These are phyloP conservation scores for Prionchulus punctatus DNA, from an alignment of 2,888 invertebrate species.

Conservation along the genomic window DNA sequence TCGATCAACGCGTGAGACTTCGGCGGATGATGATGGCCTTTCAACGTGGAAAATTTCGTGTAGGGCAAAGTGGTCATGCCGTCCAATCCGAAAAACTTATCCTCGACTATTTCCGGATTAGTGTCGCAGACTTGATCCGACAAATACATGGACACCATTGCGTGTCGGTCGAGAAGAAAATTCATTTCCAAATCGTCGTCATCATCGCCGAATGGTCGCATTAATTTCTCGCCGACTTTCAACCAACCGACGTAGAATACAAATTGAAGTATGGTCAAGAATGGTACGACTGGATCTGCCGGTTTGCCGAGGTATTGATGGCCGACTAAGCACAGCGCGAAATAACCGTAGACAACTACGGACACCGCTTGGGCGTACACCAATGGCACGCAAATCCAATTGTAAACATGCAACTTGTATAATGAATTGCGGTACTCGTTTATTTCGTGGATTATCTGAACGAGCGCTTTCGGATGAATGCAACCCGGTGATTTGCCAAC, in stretches of 20 bases:
- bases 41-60: too few species aligned
- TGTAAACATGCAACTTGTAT: neutral
- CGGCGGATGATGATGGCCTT: neutral
- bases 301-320: too few species aligned
- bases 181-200: constrained; percentile 15
- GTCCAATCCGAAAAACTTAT: too few species aligned
- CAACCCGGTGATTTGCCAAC: too few species aligned
- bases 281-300: constrained; percentile 1
- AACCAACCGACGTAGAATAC: constrained; percentile 10
- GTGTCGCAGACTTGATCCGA: too few species aligned
- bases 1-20: neutral
- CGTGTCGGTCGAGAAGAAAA: constrained; percentile 13
- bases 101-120: too few species aligned
- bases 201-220: too few species aligned
- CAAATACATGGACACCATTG: too few species aligned
- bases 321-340: neutral
- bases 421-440: neutral
- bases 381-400: neutral
- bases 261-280: constrained; percentile 7
- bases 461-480: neutral
- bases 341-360: neutral
- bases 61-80: too few species aligned
- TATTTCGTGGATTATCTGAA: neutral
- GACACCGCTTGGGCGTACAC: neutral
- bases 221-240: too few species aligned